These are phyloP conservation scores for Phalacrocorax aristotelis DNA, from an alignment of 2,113 vertebrate genomes.

Conservation along the genomic window DNA sequence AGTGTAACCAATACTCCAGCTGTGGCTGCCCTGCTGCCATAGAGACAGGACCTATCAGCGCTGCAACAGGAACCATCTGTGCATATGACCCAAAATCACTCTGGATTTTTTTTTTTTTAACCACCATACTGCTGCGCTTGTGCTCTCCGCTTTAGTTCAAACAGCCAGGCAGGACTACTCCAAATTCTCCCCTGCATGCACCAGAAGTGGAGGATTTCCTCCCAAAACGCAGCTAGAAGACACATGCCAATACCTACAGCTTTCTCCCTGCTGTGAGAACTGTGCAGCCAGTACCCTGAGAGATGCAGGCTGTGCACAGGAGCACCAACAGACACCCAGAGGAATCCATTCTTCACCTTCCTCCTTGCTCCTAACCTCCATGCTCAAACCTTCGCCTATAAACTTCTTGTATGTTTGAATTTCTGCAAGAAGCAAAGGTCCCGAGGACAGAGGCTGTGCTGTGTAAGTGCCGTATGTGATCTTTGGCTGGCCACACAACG, in stretches of 20 bases:
- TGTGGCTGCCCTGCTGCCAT: conserved; percentile 57
- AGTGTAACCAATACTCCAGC: conserved; percentile 64
- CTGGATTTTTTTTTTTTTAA: neutral
- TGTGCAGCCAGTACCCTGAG: neutral
- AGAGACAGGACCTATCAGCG: conserved; percentile 48
- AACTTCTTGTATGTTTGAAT: neutral
- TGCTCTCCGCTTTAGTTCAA: neutral
- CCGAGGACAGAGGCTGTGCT: conserved; percentile 13
- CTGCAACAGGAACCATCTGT: conserved; percentile 66
- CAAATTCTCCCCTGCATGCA: neutral
- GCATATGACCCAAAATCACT: conserved; percentile 54
- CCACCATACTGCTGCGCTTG: neutral
- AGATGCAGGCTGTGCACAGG: neutral
- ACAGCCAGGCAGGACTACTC: neutral
- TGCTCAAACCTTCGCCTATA: neutral
- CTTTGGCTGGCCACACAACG: conserved; percentile 13
- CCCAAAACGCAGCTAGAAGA: neutral
- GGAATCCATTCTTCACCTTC: neutral
- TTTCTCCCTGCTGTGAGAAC: neutral
- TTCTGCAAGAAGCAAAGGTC: neutral
- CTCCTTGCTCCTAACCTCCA: neutral
- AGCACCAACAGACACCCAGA: neutral
- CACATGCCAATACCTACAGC: neutral
- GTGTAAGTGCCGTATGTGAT: neutral
- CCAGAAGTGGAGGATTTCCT: neutral